These are phyloP conservation scores for Chelonus insularis DNA, from an alignment of 1,140 invertebrate species.

Conservation along the genomic window DNA sequence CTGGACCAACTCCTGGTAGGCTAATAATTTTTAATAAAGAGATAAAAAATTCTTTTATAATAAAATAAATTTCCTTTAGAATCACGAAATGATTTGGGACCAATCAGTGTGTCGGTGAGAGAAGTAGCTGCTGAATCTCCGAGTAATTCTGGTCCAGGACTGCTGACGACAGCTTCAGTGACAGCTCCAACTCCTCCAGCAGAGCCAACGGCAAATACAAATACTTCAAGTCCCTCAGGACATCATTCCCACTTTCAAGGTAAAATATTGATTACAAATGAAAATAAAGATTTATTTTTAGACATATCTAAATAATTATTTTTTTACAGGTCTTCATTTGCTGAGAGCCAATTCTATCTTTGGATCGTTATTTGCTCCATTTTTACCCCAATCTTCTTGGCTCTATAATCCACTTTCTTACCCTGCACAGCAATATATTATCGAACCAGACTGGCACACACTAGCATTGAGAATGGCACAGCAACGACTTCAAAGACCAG, in stretches of 20 bases:
- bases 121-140: conserved; percentile 50
- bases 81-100: conserved; percentile 51
- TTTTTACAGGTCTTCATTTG: conserved; percentile 51
- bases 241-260: conserved; percentile 57
- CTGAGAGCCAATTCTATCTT: conserved; percentile 54
- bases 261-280: conserved; percentile 29
- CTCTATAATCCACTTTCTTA: conserved; percentile 53
- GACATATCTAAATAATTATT: conserved; percentile 1
- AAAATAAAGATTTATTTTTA: not conserved
- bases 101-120: conserved; percentile 54
- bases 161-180: conserved; percentile 52
- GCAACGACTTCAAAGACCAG: conserved; percentile 53
- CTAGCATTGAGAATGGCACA: conserved; percentile 55
- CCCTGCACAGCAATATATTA: conserved; percentile 53
- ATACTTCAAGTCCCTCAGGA: conserved; percentile 46
- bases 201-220: conserved; percentile 43
- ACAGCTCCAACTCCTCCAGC: conserved; percentile 49
- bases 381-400: conserved; percentile 55
- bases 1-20: conserved; percentile 46
- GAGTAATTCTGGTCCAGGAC: conserved; percentile 50
- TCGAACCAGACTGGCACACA: conserved; percentile 57
- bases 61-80: conserved; percentile 38
- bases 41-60: not conserved
- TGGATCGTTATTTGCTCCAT: conserved; percentile 56
- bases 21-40: not conserved